Evolutionary conservation across 2,797 vertebrate species (phyloP).

Genomic region (Gymnothorax reevesii): DNA sequence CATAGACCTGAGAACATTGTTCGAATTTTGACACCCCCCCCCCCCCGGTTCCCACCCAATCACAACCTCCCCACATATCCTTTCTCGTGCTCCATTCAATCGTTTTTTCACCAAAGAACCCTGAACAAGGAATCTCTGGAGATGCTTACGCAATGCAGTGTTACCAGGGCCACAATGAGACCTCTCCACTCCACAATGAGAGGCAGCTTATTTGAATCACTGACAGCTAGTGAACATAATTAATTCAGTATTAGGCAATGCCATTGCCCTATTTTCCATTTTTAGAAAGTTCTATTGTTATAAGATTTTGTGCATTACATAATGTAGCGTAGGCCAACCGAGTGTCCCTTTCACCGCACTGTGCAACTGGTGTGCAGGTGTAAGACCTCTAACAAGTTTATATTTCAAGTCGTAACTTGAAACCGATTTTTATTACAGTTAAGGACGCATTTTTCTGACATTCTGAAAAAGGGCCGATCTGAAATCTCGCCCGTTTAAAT

Average conservation of each 20-base stretch:
- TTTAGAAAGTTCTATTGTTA: not conserved
- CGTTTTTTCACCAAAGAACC: not conserved
- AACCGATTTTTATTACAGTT: not conserved
- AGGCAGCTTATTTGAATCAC: not conserved
- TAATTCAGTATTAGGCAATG: not conserved
- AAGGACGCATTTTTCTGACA: not conserved
- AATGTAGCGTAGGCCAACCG: not conserved
- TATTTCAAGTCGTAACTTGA: not conserved
- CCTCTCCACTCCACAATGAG: not conserved
- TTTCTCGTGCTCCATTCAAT: not conserved
- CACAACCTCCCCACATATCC: not conserved
- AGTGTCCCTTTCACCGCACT: not conserved
- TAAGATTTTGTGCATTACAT: not conserved
- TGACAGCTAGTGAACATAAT: not conserved
- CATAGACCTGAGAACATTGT: conserved; percentile 50
- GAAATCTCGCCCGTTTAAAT: conserved; percentile 32
- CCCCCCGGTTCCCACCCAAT: not conserved
- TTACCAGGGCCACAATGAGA: not conserved
- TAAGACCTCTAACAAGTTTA: not conserved
- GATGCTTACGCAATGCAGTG: not conserved
- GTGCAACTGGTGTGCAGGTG: not conserved
- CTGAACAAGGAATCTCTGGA: not conserved
- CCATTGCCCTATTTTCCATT: conserved; percentile 74
- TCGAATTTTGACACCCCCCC: conserved; percentile 45
- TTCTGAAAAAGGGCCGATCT: not conserved